These are phyloP conservation scores for Oligia latruncula DNA, from an alignment of 2,888 invertebrate genomes.

Conservation along the genomic window DNA sequence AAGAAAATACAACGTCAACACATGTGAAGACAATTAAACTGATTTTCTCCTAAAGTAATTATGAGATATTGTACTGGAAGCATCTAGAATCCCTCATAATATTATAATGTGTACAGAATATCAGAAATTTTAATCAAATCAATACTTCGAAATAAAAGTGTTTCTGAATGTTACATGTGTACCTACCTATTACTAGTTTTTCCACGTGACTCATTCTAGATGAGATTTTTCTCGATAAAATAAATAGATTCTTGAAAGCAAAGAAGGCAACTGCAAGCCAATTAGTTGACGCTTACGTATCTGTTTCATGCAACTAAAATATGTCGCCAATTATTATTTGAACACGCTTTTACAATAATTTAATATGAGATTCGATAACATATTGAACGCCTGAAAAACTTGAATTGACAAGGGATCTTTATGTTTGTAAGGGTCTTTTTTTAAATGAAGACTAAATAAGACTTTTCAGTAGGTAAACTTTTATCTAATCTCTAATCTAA, in stretches of 20 bases:
- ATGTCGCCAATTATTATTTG: not conserved
- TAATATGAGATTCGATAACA: not conserved
- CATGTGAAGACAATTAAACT: not conserved
- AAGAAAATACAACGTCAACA: not conserved
- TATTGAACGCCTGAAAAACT: not conserved
- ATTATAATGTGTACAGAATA: not conserved
- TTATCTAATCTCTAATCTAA: not conserved
- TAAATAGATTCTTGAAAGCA: not conserved
- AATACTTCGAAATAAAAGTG: not conserved
- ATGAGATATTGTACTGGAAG: not conserved
- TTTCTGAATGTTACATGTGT: too few species aligned
- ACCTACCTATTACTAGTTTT: not conserved
- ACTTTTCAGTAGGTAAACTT: not conserved
- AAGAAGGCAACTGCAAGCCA: not conserved
- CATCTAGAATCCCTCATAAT: not conserved
- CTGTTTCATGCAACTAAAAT: not conserved
- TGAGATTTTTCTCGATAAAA: not conserved
- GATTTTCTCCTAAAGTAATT: not conserved
- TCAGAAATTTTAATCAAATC: not conserved
- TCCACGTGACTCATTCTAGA: not conserved
- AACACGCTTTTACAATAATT: too few species aligned
- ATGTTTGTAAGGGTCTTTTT: not conserved
- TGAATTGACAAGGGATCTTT: not conserved
- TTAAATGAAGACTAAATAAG: not conserved
- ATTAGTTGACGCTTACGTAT: not conserved